Evolutionary conservation across 2,888 invertebrate species (phyloP), one percentile per base, ranked within the genome.

Genomic region (Geotrupes spiniger): DNA sequence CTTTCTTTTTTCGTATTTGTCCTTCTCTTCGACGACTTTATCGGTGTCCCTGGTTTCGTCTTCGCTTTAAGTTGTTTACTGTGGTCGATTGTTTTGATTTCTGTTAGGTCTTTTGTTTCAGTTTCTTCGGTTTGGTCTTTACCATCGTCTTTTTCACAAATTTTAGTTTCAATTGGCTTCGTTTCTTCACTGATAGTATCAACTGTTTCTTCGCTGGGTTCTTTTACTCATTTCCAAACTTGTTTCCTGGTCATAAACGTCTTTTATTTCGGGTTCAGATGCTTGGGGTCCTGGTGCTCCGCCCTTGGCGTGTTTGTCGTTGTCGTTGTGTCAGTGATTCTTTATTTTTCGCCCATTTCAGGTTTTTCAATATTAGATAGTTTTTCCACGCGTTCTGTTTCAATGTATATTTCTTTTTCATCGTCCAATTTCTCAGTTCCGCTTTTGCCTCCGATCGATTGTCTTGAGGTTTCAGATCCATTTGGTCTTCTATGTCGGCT

Each of bases 401-500:
- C n/a, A n/a, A n/a, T n/a, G n/a, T 44, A n/a, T n/a, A n/a, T n/a
- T n/a, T n/a, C 33, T 16, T 40, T 25, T 6, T 45, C 36, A 37
- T 33, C 16, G 26, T 21, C 38, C 31, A 27, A 33, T 37, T 38
- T 41, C 52, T 45, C 15, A 14, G 10, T 14, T 15, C n/a, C 36
- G 46, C 41, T 14, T 52, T 49, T n/a, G 25, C 11, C 11, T 50
- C 46, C 8, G 27, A 9, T 42, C 47, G 50, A 8, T 38, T 36
- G 12, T 44, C 50, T 17, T 48, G 41, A 12, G 38, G 27, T 14
- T 42, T 38, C 38, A 41, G 25, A 14, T 54, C 50, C 46, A 53
- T 81, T 55, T 81, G 83, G 0, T 79, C 75, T 52, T 78, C 81
- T 42, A 86, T 84, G 64, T 92, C 92, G 3, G 86, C 92, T 74